Evolutionary conservation across 2,797 vertebrate species (phyloP).

Genomic region (Loriculus beryllinus): DNA sequence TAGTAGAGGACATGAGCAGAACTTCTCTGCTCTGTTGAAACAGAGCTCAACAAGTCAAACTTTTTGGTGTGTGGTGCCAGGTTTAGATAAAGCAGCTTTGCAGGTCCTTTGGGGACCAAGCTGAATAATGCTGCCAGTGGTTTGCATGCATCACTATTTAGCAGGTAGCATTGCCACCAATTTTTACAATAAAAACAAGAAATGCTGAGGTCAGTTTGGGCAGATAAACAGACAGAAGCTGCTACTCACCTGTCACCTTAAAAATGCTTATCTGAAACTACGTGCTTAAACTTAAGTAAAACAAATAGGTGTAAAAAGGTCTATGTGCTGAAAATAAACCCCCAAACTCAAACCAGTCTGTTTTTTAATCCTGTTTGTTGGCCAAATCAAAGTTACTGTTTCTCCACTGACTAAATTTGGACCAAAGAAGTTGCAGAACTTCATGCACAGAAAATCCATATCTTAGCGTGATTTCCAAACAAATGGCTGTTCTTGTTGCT

Average conservation of each 20-base stretch:
- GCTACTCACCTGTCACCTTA: neutral
- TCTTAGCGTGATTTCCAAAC: neutral
- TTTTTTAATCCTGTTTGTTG: neutral
- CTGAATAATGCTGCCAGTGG: neutral
- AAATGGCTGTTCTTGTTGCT: neutral
- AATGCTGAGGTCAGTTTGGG: neutral
- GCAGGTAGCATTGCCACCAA: neutral
- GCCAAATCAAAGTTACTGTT: neutral
- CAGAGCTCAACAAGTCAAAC: neutral
- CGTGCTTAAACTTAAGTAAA: neutral
- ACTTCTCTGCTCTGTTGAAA: neutral
- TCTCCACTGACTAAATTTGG: neutral
- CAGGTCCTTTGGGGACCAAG: neutral
- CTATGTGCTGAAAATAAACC: neutral
- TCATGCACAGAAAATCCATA: neutral
- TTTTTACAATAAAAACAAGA: neutral
- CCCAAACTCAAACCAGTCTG: too few species aligned
- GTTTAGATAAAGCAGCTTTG: neutral
- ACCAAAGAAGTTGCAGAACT: neutral
- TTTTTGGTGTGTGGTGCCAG: neutral
- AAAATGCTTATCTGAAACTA: neutral
- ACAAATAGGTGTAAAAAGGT: neutral
- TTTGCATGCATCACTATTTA: neutral
- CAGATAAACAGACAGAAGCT: neutral
- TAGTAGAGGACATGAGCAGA: neutral